Evolutionary conservation across 2,888 invertebrate species (phyloP).

Genomic region (Elegia similella): DNA sequence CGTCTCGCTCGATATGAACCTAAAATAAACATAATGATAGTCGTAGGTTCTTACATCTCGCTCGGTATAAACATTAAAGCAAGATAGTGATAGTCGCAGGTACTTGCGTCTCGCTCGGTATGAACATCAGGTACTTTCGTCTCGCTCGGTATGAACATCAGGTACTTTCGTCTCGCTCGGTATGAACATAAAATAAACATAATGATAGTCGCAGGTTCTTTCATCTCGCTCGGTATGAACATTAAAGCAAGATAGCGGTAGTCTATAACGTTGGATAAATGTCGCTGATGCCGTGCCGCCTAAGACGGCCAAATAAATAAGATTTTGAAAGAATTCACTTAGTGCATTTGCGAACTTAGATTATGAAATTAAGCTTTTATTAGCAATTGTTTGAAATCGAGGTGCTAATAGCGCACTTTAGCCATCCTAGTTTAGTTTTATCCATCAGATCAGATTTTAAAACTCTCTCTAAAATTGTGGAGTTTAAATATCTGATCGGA

Average conservation of each 20-base stretch:
- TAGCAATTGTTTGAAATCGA: constrained; percentile 21
- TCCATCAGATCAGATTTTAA: background rate
- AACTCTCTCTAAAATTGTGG: background rate
- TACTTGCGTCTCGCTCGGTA: too few relatives aligned
- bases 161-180: too few relatives aligned
- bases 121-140: too few relatives aligned
- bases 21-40: too few relatives aligned
- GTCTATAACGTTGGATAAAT: background rate
- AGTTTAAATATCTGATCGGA: constrained; percentile 7
- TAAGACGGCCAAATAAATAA: background rate
- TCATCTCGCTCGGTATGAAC: too few relatives aligned
- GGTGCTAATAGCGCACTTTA: constrained; percentile 23
- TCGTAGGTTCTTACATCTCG: too few relatives aligned
- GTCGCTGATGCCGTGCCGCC: background rate
- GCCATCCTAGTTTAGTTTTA: constrained; percentile 16
- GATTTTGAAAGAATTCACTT: background rate
- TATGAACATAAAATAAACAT: too few relatives aligned
- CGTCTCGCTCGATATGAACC: too few relatives aligned
- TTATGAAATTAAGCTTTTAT: constrained; percentile 21
- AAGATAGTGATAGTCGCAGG: background rate
- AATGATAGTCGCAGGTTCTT: too few relatives aligned
- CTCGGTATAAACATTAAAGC: too few relatives aligned
- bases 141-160: too few relatives aligned
- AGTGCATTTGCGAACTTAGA: constrained; percentile 5
- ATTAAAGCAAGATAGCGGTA: too few relatives aligned